Evolutionary conservation across 2,113 vertebrate genomes (phyloP).

Genomic region (Spermophilus dauricus): DNA sequence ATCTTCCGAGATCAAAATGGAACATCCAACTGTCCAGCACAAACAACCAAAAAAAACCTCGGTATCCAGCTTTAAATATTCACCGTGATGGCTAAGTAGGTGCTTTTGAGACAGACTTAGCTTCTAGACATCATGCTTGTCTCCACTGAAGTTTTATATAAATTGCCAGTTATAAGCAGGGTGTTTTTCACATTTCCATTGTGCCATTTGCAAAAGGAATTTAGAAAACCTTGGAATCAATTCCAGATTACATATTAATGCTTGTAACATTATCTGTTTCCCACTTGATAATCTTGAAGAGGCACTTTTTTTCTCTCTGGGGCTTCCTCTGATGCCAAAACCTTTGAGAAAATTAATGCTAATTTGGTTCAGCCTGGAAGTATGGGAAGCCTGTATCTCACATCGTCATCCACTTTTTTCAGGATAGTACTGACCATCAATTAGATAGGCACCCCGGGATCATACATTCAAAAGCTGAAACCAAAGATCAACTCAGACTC

Average conservation of each 20-base stretch:
- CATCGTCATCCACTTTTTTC: not conserved
- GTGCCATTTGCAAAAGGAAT: not conserved
- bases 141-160: too few species aligned
- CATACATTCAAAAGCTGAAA: constrained; percentile 27
- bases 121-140: not conserved
- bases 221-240: not conserved
- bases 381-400: fast-evolving
- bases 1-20: not conserved
- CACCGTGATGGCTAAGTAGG: not conserved
- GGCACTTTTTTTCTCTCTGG: not conserved
- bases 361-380: not conserved
- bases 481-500: not conserved
- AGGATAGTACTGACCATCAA: not conserved
- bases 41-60: not conserved
- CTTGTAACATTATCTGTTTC: not conserved
- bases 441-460: not conserved
- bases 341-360: not conserved
- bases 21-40: not conserved
- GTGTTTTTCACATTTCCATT: too few species aligned
- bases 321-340: too few species aligned
- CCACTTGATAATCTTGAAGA: not conserved
- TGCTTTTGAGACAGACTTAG: not conserved
- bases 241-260: not conserved
- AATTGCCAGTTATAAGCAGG: too few species aligned
- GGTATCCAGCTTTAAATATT: not conserved